Percentiles rank a stretch among this genome's conserved stretches.
Evolutionary conservation across 2,113 vertebrate species (phyloP).

Genomic region (Poicephalus meyeri): DNA sequence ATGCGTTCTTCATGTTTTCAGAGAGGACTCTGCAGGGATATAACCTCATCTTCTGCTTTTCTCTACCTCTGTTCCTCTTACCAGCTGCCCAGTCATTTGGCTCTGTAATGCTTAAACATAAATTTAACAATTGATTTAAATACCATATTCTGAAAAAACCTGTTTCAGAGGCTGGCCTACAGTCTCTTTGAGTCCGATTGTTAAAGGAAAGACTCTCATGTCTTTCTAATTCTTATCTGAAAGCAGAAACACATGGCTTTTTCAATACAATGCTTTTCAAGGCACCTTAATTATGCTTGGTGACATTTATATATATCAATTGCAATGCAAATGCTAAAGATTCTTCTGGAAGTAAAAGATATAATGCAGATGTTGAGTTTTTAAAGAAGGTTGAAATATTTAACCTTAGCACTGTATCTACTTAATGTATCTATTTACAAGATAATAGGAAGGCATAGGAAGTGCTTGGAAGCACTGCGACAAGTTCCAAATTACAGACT

Average conservation of each 20-base stretch:
- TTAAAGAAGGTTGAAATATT: not conserved
- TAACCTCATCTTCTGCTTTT: not conserved
- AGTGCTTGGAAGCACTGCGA: not conserved
- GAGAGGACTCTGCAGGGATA: not conserved
- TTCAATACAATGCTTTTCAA: not conserved
- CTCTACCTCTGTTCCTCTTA: not conserved
- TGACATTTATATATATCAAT: not conserved
- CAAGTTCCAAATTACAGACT: slow-evolving; percentile 1
- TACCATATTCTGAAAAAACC: not conserved
- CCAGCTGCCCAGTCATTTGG: not conserved
- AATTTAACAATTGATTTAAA: not conserved
- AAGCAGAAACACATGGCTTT: not conserved
- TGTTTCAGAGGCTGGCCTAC: not conserved
- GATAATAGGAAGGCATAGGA: not conserved
- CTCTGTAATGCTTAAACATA: not conserved
- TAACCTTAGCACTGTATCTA: not conserved
- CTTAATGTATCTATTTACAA: slow-evolving; percentile 15
- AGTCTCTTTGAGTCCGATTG: not conserved
- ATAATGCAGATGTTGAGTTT: not conserved
- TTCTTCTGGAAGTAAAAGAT: not conserved
- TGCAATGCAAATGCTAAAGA: not conserved
- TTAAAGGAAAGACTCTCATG: not conserved
- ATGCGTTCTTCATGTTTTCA: not conserved
- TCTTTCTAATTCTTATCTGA: not conserved
- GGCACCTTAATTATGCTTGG: not conserved